Conservation (phyloP, 2,888 invertebrate genomes). For the Cheilosia vulpina region DNA sequence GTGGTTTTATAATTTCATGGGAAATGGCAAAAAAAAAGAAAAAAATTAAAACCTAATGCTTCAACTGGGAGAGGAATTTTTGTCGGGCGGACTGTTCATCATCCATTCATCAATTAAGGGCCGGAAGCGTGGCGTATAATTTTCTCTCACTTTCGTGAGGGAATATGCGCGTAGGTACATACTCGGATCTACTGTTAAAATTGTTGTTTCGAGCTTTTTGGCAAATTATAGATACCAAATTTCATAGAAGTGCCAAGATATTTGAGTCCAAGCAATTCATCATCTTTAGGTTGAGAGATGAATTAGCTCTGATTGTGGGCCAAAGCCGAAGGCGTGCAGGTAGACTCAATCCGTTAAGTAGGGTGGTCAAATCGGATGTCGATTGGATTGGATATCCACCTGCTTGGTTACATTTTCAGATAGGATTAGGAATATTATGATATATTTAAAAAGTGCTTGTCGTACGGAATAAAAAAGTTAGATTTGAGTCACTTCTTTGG, state of each 20-base stretch:
- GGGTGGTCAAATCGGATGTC: neutral
- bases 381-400: neutral
- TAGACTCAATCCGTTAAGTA: neutral
- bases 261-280: constrained; percentile 31
- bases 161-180: neutral
- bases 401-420: neutral
- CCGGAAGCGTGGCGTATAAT: constrained; percentile 51
- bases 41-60: neutral
- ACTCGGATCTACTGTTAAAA: constrained; percentile 5
- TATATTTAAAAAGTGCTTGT: too few relatives aligned
- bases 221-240: constrained; percentile 30
- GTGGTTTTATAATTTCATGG: constrained; percentile 25
- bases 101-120: constrained; percentile 45
- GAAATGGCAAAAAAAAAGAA: constrained; percentile 27
- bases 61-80: constrained; percentile 6
- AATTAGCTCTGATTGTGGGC: neutral
- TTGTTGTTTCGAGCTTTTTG: constrained; percentile 10
- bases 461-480: too few relatives aligned
- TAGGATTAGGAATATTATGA: too few relatives aligned
- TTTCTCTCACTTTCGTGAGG: constrained; percentile 11
- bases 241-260: constrained; percentile 23
- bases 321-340: neutral
- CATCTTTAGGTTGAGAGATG: neutral
- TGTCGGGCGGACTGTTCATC: constrained; percentile 2
- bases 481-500: too few relatives aligned